Evolutionary conservation across 2,113 vertebrate genomes (phyloP), one percentile per base, ranked within the genome.

Genomic region (Boleophthalmus pectinirostris): DNA sequence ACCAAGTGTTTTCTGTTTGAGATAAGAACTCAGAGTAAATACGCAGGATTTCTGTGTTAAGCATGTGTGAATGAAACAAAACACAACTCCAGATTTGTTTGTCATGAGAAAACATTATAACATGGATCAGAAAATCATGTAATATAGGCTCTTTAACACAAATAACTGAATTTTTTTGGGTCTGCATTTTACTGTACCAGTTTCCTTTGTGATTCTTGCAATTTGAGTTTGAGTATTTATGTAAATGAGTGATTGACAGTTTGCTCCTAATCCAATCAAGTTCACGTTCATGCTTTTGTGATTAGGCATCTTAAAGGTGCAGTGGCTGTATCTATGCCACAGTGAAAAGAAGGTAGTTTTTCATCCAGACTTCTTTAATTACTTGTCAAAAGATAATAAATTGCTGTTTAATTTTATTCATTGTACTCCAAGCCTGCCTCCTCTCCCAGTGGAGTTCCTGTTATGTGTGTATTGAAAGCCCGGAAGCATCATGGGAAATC

Each of bases 401-500:
- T 33, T 33, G 16, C 58, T 29, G 58, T 33, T 61, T 61, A 18
- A 61, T 61, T 60, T 18, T 33, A 18, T 29, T 61, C 25, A 33
- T 18, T 61, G 25, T 61, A 61, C 25, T 18, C 25, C 14, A 25
- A 25, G 24, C 14, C 23, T 12, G n/a, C 6, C 38, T 24, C 13
- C 11, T 33, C 24, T 33, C 58, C 58, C 58, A 33, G 25, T 8
- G 24, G 58, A 61, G 25, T 9, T 2, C 24, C 0, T 33, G 58
- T 15, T 60, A 29, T 60, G 56, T 58, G 57, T 60, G 24, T 29
- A 61, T 61, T 61, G 25, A 61, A 61, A 33, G 58, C 58, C 58
- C 8, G 25, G n/a, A 61, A 61, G 58, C 58, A 33, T 61, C 58
- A 61, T 61, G 58, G 58, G 58, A 61, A 61, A 61, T 61, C 58